Base-by-base conservation (phyloP, 2,113 vertebrate genomes). In the Pao palembangensis region DNA sequence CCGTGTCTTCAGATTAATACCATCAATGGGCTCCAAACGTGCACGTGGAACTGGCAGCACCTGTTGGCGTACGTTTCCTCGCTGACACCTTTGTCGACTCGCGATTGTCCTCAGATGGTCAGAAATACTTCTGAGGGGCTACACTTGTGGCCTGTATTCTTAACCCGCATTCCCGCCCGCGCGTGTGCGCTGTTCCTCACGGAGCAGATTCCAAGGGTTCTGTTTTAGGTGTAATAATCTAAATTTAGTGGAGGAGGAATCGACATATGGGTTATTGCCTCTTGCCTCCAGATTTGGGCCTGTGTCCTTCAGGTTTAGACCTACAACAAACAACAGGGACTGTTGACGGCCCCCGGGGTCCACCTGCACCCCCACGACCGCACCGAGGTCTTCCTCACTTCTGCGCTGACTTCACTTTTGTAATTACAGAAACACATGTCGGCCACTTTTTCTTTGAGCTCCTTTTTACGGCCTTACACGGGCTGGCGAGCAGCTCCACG, bases 201-300 rank as follows among this genome's bases (percentile, higher is more conserved):
- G 62, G 83, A 74, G 73, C 64, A 25, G 76, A 87, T 84, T 84
- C 79, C 84, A 68, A 59, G 28, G 67, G 78, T 63, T 71, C 70
- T 73, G 66, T 80, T 89, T 88, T 81, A 82, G 81, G 85, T 82
- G 81, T 79, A 88, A 88, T 88, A 81, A 84, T 88, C 88, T 90
- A 87, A 89, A 87, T 89, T 91, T 89, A 89, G 87, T 88, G 84
- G 71, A 58, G 80, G 76, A 73, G 66, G 83, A 78, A 60, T 75
- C 78, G 67, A 71, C 75, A 75, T 85, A 76, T 65, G 82, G 78
- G 89, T 87, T 85, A 84, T 79, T 64, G 5, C 81, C 34, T 73
- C 64, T 76, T 63, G 78, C 84, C 82, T 88, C 85, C 85, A 83
- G 75, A 80, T 69, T 59, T 80, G 75, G 75, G 75, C 61, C 67